phyloP scores from a whole-genome alignment of 2,888 invertebrate genomes.

The Tolmerus cingulatus region DNA sequence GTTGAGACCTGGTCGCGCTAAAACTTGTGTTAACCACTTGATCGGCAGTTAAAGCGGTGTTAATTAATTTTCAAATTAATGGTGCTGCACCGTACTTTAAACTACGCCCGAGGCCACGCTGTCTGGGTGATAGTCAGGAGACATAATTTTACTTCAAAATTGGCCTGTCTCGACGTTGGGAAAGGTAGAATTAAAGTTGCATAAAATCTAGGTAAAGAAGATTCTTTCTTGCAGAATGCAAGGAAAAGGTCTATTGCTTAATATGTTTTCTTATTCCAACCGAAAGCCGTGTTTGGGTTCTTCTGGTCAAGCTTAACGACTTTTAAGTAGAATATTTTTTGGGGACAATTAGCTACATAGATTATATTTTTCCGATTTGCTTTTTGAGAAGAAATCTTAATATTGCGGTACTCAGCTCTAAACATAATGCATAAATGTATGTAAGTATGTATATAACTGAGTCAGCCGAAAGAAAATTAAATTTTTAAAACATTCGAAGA shows the following conservation, averaged over 20 bases:
- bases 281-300: no score
- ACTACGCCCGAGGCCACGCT: not conserved
- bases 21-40: conserved; percentile 19
- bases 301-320: no score
- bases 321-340: no score
- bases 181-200: not conserved
- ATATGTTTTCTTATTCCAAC: no score
- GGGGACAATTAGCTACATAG: no score
- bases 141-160: not conserved
- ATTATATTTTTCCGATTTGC: not conserved
- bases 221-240: not conserved
- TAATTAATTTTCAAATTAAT: conserved; percentile 24
- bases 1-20: not conserved
- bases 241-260: no score
- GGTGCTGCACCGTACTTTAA: not conserved
- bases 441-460: no score
- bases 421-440: no score
- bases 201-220: not conserved
- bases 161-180: not conserved
- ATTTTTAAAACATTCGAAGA: no score
- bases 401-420: no score
- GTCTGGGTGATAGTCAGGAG: not conserved
- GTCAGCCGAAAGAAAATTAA: no score
- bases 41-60: conserved; percentile 9
- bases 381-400: not conserved